Percentiles rank a stretch among this genome's conserved stretches.
phyloP scores from a whole-genome alignment of 2,888 invertebrate species.

The Campopleginae sp. region DNA sequence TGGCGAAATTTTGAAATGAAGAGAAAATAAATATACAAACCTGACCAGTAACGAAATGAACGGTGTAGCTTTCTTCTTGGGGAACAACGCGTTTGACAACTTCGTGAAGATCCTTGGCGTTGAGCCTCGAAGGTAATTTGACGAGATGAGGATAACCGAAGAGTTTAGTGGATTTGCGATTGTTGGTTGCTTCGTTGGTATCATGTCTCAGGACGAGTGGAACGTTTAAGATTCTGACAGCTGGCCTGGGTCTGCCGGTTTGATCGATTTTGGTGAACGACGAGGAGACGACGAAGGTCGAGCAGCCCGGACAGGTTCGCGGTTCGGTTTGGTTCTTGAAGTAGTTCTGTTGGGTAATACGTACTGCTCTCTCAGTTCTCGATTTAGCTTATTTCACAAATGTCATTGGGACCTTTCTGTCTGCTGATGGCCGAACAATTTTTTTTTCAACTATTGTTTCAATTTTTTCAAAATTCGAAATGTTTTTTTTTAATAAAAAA shows the following conservation, averaged over 20 bases:
- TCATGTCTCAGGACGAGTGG: conserved; percentile 85
- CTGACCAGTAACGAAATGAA: conserved; percentile 86
- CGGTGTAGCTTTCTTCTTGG: conserved; percentile 84
- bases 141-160: conserved; percentile 86
- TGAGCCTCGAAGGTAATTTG: conserved; percentile 85
- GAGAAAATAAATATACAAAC: conserved; percentile 78
- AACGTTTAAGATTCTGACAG: conserved; percentile 85
- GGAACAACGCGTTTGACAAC: conserved; percentile 85
- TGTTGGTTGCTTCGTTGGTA: conserved; percentile 84
- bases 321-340: conserved; percentile 79
- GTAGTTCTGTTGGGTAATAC: conserved; percentile 80
- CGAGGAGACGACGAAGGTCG: conserved; percentile 74
- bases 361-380: conserved; percentile 76
- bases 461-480: background rate
- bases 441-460: background rate
- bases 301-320: conserved; percentile 79
- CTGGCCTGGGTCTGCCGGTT: conserved; percentile 80
- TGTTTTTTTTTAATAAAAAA: conserved; percentile 6
- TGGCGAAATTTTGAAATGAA: background rate
- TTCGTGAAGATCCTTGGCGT: conserved; percentile 85
- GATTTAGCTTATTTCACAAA: conserved; percentile 77
- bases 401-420: conserved; percentile 59
- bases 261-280: conserved; percentile 81
- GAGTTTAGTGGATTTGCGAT: conserved; percentile 82
- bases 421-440: conserved; percentile 34